Percentiles rank a stretch among this genome's conserved stretches.
Evolutionary conservation across 2,888 invertebrate genomes (phyloP).

Genomic region (Acanthopleura granulata): DNA sequence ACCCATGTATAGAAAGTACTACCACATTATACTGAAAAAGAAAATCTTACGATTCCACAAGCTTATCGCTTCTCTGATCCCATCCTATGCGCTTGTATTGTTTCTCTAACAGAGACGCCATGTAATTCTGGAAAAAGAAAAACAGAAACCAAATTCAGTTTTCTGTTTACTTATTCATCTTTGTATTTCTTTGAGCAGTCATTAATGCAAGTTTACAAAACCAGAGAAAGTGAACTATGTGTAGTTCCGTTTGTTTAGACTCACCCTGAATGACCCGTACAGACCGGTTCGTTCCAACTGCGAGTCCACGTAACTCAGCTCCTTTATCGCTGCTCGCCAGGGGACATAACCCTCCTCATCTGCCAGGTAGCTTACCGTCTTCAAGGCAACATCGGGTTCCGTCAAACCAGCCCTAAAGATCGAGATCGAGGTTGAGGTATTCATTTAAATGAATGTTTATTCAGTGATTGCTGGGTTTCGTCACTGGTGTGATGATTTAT

Average conservation of each 20-base stretch:
- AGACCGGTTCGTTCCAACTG: slow-evolving; percentile 30
- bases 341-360: slow-evolving; percentile 52
- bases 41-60: slow-evolving; percentile 7
- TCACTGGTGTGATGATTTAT: no score
- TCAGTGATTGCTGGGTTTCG: not conserved
- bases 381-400: slow-evolving; percentile 47
- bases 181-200: no score
- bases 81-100: slow-evolving; percentile 18
- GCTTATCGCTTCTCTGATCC: not conserved
- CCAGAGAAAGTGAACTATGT: no score
- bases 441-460: not conserved
- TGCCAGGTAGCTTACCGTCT: slow-evolving; percentile 50
- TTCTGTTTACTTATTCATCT: no score
- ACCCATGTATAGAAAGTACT: no score
- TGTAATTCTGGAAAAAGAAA: no score
- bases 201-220: no score
- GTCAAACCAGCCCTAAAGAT: slow-evolving; percentile 75
- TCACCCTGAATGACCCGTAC: slow-evolving; percentile 34
- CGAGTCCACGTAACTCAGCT: slow-evolving; percentile 71
- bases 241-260: no score
- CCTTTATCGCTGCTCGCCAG: slow-evolving; percentile 46
- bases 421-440: no score
- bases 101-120: not conserved
- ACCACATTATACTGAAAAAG: not conserved
- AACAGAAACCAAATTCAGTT: no score